phyloP scores from a whole-genome alignment of 2,888 invertebrate genomes.

The Hemithea aestivaria region DNA sequence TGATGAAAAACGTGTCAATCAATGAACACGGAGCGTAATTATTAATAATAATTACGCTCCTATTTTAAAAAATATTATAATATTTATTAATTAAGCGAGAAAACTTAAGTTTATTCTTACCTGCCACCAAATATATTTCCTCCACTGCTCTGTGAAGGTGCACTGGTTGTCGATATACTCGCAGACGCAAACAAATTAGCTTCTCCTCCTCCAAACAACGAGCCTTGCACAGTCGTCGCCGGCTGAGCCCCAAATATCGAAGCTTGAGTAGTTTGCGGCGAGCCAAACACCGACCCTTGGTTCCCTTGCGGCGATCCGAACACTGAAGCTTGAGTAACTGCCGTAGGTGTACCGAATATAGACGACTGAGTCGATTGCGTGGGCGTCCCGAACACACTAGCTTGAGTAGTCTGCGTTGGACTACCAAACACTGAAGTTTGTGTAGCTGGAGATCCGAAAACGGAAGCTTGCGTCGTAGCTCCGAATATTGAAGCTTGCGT shows the following conservation, averaged over 20 bases:
- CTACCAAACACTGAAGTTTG: slow-evolving; percentile 37
- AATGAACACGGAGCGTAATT: too few species aligned
- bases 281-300: slow-evolving; percentile 33
- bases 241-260: slow-evolving; percentile 42
- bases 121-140: slow-evolving; percentile 64
- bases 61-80: too few species aligned
- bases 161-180: slow-evolving; percentile 65
- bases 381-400: slow-evolving; percentile 35
- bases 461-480: slow-evolving; percentile 27
- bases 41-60: too few species aligned
- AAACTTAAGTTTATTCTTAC: too few species aligned
- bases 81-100: too few species aligned
- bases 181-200: slow-evolving; percentile 62
- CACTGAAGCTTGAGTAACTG: slow-evolving; percentile 31
- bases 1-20: too few species aligned
- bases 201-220: slow-evolving; percentile 54
- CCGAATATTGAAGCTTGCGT: slow-evolving; percentile 28
- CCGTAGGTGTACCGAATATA: slow-evolving; percentile 33
- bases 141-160: slow-evolving; percentile 45
- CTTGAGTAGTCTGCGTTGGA: slow-evolving; percentile 27
- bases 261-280: slow-evolving; percentile 29
- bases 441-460: slow-evolving; percentile 34
- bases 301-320: slow-evolving; percentile 32
- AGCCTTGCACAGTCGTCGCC: slow-evolving; percentile 46
- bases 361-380: slow-evolving; percentile 28